These are phyloP conservation scores for Oriolus oriolus DNA, from an alignment of 2,113 vertebrate species.

Conservation along the genomic window DNA sequence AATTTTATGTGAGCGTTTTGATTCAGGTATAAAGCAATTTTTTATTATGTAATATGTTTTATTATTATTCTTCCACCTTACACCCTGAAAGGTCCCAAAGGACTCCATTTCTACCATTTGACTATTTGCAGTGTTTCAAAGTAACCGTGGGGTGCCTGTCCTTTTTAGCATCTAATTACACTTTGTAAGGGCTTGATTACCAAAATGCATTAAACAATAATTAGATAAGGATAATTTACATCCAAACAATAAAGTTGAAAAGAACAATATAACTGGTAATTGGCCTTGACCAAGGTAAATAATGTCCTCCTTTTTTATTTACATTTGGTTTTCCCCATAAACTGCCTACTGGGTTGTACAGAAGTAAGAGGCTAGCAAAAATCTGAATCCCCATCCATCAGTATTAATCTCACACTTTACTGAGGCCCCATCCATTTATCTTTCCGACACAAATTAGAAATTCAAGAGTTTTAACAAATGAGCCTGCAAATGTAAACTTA, in stretches of 20 bases:
- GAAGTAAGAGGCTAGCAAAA: conserved; percentile 82
- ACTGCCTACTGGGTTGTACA: conserved; percentile 78
- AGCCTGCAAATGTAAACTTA: conserved; percentile 89
- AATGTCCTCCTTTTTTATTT: conserved; percentile 78
- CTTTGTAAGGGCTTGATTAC: conserved; percentile 66
- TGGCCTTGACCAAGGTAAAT: conserved; percentile 80
- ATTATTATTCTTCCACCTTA: background rate
- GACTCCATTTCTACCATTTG: background rate
- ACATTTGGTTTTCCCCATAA: conserved; percentile 78
- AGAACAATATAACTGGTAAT: conserved; percentile 77
- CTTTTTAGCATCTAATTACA: conserved; percentile 70
- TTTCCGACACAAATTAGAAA: conserved; percentile 98
- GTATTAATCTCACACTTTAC: conserved; percentile 83
- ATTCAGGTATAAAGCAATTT: background rate
- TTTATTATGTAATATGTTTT: background rate
- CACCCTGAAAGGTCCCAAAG: background rate
- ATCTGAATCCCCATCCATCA: conserved; percentile 84
- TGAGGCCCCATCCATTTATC: conserved; percentile 86
- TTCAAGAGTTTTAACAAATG: conserved; percentile 93
- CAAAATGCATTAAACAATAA: conserved; percentile 74
- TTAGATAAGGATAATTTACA: conserved; percentile 76
- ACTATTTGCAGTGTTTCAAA: conserved; percentile 14
- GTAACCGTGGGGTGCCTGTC: conserved; percentile 12
- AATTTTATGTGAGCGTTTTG: background rate
- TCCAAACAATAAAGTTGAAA: conserved; percentile 67